These are phyloP conservation scores for Drosophila recens DNA, from an alignment of 2,888 invertebrate species.

Conservation along the genomic window DNA sequence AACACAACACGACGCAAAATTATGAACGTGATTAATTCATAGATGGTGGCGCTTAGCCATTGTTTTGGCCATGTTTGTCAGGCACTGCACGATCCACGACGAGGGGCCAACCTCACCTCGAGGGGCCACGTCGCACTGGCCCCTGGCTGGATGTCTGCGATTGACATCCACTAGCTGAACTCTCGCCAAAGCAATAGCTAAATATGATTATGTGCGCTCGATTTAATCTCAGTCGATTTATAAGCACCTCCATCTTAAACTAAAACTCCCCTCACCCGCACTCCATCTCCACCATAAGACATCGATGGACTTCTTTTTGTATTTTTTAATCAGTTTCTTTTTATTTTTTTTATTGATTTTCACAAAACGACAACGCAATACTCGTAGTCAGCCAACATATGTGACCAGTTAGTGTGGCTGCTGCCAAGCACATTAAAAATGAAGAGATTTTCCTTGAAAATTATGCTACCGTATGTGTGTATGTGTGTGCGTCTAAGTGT, in stretches of 20 bases:
- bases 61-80: slow-evolving; percentile 66
- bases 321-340: slow-evolving; percentile 19
- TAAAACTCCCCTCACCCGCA: not conserved
- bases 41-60: slow-evolving; percentile 81
- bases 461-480: slow-evolving; percentile 52
- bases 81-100: slow-evolving; percentile 66
- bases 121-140: slow-evolving; percentile 53
- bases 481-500: slow-evolving; percentile 6
- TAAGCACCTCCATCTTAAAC: slow-evolving; percentile 38
- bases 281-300: slow-evolving; percentile 14
- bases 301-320: slow-evolving; percentile 23
- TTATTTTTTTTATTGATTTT: slow-evolving; percentile 63
- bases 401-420: slow-evolving; percentile 52
- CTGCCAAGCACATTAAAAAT: slow-evolving; percentile 74
- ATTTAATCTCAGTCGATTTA: slow-evolving; percentile 74
- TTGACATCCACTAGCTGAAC: slow-evolving; percentile 73
- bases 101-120: slow-evolving; percentile 47
- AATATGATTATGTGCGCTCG: slow-evolving; percentile 81
- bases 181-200: slow-evolving; percentile 69
- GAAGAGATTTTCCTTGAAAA: slow-evolving; percentile 82
- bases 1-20: slow-evolving; percentile 75
- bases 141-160: slow-evolving; percentile 39
- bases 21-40: slow-evolving; percentile 83
- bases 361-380: slow-evolving; percentile 51
- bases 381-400: slow-evolving; percentile 49